phyloP scores from a whole-genome alignment of 2,888 invertebrate genomes.

The Rhingia rostrata region DNA sequence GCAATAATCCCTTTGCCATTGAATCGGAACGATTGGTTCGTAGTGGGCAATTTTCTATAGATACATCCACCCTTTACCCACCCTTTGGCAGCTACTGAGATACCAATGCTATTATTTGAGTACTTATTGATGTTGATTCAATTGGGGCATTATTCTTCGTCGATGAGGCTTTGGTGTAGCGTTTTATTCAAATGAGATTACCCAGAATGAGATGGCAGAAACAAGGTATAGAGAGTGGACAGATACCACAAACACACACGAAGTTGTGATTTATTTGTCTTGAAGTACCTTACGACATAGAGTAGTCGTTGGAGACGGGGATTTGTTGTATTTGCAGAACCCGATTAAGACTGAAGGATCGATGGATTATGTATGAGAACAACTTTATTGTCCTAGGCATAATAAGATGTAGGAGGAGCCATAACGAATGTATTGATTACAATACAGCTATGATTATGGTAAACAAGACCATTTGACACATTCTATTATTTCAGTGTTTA shows the following conservation, averaged over 20 bases:
- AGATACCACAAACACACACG: not conserved
- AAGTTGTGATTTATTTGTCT: slow-evolving; percentile 1
- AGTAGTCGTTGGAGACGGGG: no score
- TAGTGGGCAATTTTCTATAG: not conserved
- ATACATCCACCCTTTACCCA: not conserved
- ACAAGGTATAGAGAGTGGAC: slow-evolving; percentile 1
- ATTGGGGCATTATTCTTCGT: slow-evolving; percentile 62
- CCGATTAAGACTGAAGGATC: no score
- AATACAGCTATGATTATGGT: no score
- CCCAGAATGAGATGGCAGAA: slow-evolving; percentile 9
- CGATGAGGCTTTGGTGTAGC: slow-evolving; percentile 29
- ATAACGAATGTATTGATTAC: no score
- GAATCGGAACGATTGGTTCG: slow-evolving; percentile 14
- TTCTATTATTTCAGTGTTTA: no score
- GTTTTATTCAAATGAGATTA: slow-evolving; percentile 67
- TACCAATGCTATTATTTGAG: slow-evolving; percentile 60
- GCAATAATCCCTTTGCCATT: slow-evolving; percentile 61
- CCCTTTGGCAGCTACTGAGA: slow-evolving; percentile 7
- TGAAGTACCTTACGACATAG: not conserved
- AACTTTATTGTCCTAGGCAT: no score
- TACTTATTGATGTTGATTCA: slow-evolving; percentile 72
- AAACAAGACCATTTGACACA: no score
- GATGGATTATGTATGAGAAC: no score
- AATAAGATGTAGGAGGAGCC: no score
- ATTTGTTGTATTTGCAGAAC: no score